Conservation (phyloP, 2,888 invertebrate genomes). For the Polyommatus iphigenia region DNA sequence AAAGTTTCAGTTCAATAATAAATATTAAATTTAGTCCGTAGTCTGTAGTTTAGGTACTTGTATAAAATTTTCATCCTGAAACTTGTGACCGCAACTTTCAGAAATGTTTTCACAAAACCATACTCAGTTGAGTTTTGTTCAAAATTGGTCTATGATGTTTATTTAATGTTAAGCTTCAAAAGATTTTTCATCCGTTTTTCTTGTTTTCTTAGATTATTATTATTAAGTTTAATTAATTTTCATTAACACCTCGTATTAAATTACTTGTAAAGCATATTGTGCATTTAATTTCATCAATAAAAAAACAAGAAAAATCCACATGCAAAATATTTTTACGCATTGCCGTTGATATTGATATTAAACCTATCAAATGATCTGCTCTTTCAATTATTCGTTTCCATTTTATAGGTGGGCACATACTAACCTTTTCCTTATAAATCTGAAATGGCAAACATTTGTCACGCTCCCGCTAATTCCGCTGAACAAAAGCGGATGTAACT, state of each 20-base stretch:
- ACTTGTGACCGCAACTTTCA: not conserved
- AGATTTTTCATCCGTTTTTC: too few relatives aligned
- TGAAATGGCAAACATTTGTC: slow-evolving; percentile 7
- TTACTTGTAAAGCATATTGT: not conserved
- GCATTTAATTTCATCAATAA: not conserved
- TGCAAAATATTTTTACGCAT: not conserved
- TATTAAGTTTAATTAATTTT: too few relatives aligned
- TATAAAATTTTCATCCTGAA: not conserved
- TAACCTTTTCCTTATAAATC: not conserved
- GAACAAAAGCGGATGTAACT: slow-evolving; percentile 17
- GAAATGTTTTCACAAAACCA: not conserved
- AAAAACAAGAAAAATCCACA: too few relatives aligned
- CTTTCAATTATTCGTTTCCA: not conserved
- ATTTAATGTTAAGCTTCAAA: not conserved
- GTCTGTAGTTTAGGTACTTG: not conserved
- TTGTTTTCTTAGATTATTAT: too few relatives aligned
- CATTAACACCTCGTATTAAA: too few relatives aligned
- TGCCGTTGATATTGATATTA: not conserved
- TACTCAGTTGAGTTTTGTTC: not conserved
- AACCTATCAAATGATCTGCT: not conserved
- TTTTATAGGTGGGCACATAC: not conserved
- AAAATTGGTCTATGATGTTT: not conserved
- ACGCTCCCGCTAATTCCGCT: slow-evolving; percentile 5
- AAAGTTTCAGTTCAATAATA: not conserved
- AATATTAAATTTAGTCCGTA: not conserved